A percentile compares a stretch with the other conserved stretches of the same genome.
Evolutionary conservation across 2,113 vertebrate species (phyloP).

Genomic region (Porphyrio hochstetteri): DNA sequence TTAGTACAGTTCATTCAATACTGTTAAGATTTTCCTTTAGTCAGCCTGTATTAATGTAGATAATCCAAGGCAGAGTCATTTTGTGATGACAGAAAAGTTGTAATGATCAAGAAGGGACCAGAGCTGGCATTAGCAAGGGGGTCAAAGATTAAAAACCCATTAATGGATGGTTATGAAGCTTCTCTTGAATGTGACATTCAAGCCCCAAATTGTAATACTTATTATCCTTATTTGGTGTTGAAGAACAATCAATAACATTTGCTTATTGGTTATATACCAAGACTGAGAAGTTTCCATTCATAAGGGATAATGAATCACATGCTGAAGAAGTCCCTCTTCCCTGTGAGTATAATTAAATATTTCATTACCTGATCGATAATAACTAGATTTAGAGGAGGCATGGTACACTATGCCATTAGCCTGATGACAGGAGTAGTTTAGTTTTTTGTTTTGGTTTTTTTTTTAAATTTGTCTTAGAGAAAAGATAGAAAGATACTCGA

Average conservation of each 20-base stretch:
- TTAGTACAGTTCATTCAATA: neutral
- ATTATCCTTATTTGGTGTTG: slow-evolving; percentile 35
- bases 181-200: neutral
- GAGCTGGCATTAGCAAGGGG: neutral
- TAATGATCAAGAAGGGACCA: neutral
- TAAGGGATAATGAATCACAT: slow-evolving; percentile 26
- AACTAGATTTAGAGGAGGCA: slow-evolving; percentile 21
- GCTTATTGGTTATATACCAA: slow-evolving; percentile 32
- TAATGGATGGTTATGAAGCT: slow-evolving; percentile 19
- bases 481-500: neutral
- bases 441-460: neutral
- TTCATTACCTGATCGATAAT: slow-evolving; percentile 54
- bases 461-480: neutral
- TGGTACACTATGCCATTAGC: neutral
- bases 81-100: neutral
- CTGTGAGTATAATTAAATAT: slow-evolving; percentile 27
- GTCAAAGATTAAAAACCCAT: slow-evolving; percentile 43
- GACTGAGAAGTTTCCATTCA: slow-evolving; percentile 48
- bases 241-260: slow-evolving; percentile 44
- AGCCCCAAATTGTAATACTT: slow-evolving; percentile 31
- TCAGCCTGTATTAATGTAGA: neutral
- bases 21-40: neutral
- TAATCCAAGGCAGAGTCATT: slow-evolving; percentile 13
- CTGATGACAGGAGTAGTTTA: neutral
- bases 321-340: slow-evolving; percentile 16